phyloP scores from a whole-genome alignment of 1,140 invertebrate species.

The Portunus trituberculatus region DNA sequence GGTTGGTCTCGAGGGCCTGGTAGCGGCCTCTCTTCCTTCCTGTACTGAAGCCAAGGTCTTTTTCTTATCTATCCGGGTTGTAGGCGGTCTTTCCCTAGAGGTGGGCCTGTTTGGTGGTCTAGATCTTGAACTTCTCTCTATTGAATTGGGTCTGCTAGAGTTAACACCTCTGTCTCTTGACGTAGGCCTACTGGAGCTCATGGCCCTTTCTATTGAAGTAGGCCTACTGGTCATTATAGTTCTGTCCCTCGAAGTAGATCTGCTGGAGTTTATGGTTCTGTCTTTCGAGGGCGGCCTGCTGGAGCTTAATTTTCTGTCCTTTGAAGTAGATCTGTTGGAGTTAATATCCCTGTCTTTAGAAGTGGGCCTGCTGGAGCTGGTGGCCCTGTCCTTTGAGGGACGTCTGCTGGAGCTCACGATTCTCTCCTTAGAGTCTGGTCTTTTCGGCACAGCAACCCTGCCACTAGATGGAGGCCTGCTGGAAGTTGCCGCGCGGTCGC shows the following conservation, averaged over 20 bases:
- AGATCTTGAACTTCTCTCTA: neutral
- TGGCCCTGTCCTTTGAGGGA: neutral
- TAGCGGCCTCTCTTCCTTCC: neutral
- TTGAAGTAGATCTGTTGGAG: constrained; percentile 24
- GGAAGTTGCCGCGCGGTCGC: too few relatives aligned
- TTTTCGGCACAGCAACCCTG: neutral
- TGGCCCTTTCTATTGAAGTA: neutral
- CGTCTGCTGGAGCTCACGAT: neutral
- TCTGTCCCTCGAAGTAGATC: constrained; percentile 27
- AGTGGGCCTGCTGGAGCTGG: neutral
- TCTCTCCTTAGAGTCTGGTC: constrained; percentile 18
- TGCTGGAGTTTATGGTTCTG: neutral
- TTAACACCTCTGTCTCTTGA: neutral
- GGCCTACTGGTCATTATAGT: neutral
- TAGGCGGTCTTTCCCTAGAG: constrained; percentile 27
- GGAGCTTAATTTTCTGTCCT: neutral
- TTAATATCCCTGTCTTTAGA: neutral
- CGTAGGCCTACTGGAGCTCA: neutral
- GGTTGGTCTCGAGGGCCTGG: neutral
- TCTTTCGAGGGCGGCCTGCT: constrained; percentile 19
- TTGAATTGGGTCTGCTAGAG: constrained; percentile 28
- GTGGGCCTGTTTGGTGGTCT: neutral
- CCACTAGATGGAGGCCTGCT: constrained; percentile 9
- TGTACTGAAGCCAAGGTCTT: constrained; percentile 5
- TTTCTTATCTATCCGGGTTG: neutral